phyloP scores from a whole-genome alignment of 2,888 invertebrate genomes.

The Phorcus lineatus region DNA sequence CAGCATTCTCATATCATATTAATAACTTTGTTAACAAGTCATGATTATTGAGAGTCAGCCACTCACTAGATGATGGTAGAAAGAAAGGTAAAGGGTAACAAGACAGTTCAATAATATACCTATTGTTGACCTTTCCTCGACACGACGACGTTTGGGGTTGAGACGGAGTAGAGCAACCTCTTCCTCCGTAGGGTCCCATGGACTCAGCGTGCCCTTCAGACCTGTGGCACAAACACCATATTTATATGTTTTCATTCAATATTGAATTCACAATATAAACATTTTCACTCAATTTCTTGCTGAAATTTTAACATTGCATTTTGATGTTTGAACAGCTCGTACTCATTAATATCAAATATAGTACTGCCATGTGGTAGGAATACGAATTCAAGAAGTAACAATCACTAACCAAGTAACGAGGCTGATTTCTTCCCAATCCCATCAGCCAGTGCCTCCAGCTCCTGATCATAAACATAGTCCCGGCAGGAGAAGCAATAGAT shows the following conservation, averaged over 20 bases:
- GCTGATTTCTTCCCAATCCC: conserved; percentile 60
- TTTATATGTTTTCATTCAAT: too few relatives aligned
- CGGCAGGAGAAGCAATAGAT: conserved; percentile 92
- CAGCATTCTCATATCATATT: too few relatives aligned
- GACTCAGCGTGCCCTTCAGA: conserved; percentile 78
- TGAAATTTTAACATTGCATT: too few relatives aligned
- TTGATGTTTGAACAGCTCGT: too few relatives aligned
- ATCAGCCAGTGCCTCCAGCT: conserved; percentile 78
- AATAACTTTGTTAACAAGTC: neutral
- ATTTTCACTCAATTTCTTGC: too few relatives aligned
- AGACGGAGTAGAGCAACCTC: conserved; percentile 86
- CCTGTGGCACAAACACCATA: conserved; percentile 37
- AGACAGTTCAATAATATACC: conserved; percentile 76
- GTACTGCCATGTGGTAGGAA: too few relatives aligned
- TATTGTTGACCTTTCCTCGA: conserved; percentile 88
- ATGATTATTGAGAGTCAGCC: neutral
- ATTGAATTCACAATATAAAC: too few relatives aligned
- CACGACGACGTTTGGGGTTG: conserved; percentile 86
- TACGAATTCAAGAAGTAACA: too few relatives aligned
- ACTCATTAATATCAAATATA: too few relatives aligned
- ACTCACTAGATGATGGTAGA: neutral
- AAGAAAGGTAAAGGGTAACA: neutral
- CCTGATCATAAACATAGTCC: conserved; percentile 93
- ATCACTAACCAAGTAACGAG: conserved; percentile 33
- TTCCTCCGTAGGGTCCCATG: conserved; percentile 87